Evolutionary conservation across 2,888 invertebrate species (phyloP).

Genomic region (Dryococelus australis): DNA sequence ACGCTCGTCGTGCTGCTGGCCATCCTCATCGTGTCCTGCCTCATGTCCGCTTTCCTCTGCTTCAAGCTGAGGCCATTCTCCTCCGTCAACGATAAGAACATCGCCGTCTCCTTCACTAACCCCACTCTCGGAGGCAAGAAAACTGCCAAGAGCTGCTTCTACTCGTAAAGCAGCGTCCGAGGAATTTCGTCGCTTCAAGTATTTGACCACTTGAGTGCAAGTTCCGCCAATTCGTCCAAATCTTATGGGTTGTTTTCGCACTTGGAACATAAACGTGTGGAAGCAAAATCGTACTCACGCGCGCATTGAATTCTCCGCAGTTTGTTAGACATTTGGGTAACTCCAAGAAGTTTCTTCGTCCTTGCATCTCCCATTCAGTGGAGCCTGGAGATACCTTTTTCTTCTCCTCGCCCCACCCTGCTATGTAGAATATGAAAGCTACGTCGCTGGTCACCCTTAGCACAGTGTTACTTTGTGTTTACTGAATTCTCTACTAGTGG

Average conservation of each 20-base stretch:
- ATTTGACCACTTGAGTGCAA: background rate
- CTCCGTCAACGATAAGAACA: slow-evolving; percentile 57
- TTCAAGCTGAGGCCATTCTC: slow-evolving; percentile 66
- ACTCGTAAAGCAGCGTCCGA: slow-evolving; percentile 64
- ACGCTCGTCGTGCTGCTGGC: slow-evolving; percentile 83
- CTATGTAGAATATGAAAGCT: slow-evolving; percentile 35
- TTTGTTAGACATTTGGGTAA: background rate
- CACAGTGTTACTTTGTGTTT: background rate
- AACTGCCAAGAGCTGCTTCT: slow-evolving; percentile 64
- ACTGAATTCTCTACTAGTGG: background rate
- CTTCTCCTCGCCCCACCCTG: background rate
- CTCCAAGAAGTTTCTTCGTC: background rate
- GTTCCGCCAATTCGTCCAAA: background rate
- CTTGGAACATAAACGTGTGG: too few relatives aligned
- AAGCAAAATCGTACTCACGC: background rate
- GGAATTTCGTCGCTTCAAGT: background rate
- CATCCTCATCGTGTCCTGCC: slow-evolving; percentile 83
- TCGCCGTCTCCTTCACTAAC: slow-evolving; percentile 33
- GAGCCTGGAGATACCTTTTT: background rate
- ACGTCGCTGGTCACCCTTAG: slow-evolving; percentile 33
- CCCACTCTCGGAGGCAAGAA: slow-evolving; percentile 24
- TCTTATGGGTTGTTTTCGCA: background rate
- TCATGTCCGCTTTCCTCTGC: slow-evolving; percentile 86
- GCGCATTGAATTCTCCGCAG: background rate
- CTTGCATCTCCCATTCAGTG: background rate